Evolutionary conservation across 2,113 vertebrate genomes (phyloP), one percentile per base, ranked within the genome.

Genomic region (Amphiprion ocellaris): DNA sequence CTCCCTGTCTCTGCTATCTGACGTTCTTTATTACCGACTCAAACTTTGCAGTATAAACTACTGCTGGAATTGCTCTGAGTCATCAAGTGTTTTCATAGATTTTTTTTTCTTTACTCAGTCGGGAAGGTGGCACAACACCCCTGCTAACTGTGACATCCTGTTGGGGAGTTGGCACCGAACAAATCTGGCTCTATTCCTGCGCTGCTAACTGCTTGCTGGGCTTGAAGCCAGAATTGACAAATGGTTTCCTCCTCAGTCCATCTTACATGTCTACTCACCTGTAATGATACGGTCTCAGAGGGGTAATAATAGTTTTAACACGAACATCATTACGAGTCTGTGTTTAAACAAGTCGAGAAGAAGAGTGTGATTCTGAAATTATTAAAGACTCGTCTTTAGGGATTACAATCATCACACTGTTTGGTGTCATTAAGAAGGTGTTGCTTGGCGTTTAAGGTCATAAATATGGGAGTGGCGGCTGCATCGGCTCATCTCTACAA

Each of bases 221-320:
- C 72, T 56, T 33, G 14, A 1, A 15, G 87, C 87, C 87, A 86
- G 30, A 8, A 33, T 53, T 80, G 28, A 73, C 46, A 76, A 23
- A 69, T 37, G 73, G 26, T 12, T 84, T 88, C 60, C 61, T 64
- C 33, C 30, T 79, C 5, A 65, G 59, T 63, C 23, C 10, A 74
- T 78, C n/a, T 50, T 11, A 75, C 71, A 47, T 59, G 28, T 81
- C 56, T 26, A 23, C 28, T 74, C 77, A 65, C 21, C 60, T 4
- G 1, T 0, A 46, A 55, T 33, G 59, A 44, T 0, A 4, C 26
- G 2, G 1, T 30, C 23, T 69, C 47, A 7, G 16, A 61, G 54
- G 41, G 44, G 28, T 8, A 9, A 60, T 41, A 50, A 74, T 2
- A 12, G 28, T 39, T 80, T 58, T 3, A 56, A 44, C 23, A 12